Evolutionary conservation across 2,888 invertebrate genomes (phyloP).

Genomic region (Fissipunctia ypsillon): DNA sequence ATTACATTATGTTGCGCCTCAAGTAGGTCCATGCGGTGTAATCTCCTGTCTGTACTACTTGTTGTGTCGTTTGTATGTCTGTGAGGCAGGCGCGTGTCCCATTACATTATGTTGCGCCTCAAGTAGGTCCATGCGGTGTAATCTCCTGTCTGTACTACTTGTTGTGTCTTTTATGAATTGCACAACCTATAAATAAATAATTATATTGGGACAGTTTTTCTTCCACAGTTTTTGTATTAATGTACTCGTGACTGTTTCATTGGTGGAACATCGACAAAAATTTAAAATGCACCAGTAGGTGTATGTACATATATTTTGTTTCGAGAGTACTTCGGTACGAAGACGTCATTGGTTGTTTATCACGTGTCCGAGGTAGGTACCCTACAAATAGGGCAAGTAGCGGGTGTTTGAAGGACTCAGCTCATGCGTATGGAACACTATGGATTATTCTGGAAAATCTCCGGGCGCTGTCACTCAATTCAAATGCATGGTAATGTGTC

Average conservation of each 20-base stretch:
- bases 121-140: background rate
- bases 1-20: background rate
- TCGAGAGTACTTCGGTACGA: background rate
- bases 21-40: background rate
- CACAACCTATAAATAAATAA: background rate
- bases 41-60: background rate
- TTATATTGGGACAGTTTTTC: background rate
- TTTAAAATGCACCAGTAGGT: background rate
- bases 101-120: background rate
- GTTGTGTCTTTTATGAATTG: background rate
- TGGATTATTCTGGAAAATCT: slow-evolving; percentile 77
- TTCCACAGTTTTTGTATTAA: background rate
- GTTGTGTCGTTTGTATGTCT: background rate
- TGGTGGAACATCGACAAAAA: background rate
- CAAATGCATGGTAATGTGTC: slow-evolving; percentile 79
- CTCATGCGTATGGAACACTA: slow-evolving; percentile 49
- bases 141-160: background rate
- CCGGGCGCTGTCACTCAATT: slow-evolving; percentile 78
- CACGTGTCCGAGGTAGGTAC: slow-evolving; percentile 48
- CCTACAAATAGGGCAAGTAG: slow-evolving; percentile 56
- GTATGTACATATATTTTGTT: no score
- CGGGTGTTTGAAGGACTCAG: slow-evolving; percentile 65
- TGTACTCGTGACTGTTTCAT: background rate
- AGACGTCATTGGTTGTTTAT: slow-evolving; percentile 12
- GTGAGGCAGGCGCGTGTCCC: background rate